Evolutionary conservation across 2,888 invertebrate species (phyloP), one percentile per base, ranked within the genome.

Genomic region (Dolomedes plantarius): DNA sequence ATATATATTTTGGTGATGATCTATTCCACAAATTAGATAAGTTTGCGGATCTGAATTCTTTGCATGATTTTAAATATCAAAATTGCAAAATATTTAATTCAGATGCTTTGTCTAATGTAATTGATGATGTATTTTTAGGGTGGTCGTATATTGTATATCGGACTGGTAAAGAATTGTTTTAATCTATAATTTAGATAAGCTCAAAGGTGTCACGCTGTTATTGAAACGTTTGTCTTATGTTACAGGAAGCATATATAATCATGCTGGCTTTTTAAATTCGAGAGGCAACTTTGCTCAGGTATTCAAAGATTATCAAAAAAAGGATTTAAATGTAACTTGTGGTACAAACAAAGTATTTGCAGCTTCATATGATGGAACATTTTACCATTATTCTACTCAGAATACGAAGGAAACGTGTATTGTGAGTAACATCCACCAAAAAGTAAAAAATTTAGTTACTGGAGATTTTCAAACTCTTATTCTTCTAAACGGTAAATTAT

Each of bases 71-170:
- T 9, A 27, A 46, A 16, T 16, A 13, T 50, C 23, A 32, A 0
- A 41, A 72, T 9, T n/a, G 23, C 1, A 72, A 65, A 65, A 16
- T 41, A 31, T 74, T 80, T 68, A 50, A 67, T 68, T 31, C 31
- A 9, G 19, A 41, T 27, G 7, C 28, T 31, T 7, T 23, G 0
- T n/a, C 29, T n/a, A n/a, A 62, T 16, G 5, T 9, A 3, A 72
- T 85, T 29, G 11, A 41, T 16, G 73, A 77, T 29, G 3, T 85
- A 7, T 77, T n/a, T 62, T 62, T 85, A 23, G 77, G 83, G 23
- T 85, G 72, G 73, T 68, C 77, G 1, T 73, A 36, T 73, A 13
- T 85, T 1, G n/a, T 85, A 27, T 41, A 77, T 28, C 36, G 36
- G 39, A 62, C 29, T 27, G 50, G 83, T 78, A 67, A 67, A 36